A percentile compares a stretch with the other conserved stretches of the same genome.
Evolutionary conservation across 92 coral and sea anemone species (phyloP).

Genomic region (Parazoanthus atlanticus): DNA sequence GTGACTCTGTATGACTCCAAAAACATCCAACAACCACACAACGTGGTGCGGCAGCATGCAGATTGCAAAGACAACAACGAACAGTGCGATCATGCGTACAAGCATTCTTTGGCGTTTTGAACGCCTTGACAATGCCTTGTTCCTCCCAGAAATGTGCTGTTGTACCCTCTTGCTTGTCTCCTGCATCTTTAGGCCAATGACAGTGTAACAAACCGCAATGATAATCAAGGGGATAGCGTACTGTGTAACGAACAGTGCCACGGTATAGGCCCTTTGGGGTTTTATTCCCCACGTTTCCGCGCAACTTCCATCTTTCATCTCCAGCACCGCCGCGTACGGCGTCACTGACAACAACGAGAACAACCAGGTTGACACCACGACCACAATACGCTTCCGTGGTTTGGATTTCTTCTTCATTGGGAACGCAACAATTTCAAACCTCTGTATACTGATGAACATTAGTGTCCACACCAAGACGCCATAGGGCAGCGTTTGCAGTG

Average conservation of each 20-base stretch:
- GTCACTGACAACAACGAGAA: slow-evolving; percentile 55
- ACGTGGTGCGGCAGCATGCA: slow-evolving; percentile 90
- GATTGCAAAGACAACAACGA: slow-evolving; percentile 76
- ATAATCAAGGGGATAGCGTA: slow-evolving; percentile 67
- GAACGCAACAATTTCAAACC: slow-evolving; percentile 69
- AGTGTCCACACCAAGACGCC: slow-evolving; percentile 75
- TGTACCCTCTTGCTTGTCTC: slow-evolving; percentile 48
- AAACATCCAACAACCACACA: slow-evolving; percentile 69
- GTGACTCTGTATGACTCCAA: slow-evolving; percentile 41
- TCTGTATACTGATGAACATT: slow-evolving; percentile 67
- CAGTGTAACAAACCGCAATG: slow-evolving; percentile 64
- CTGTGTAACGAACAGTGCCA: slow-evolving; percentile 66
- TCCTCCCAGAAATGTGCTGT: slow-evolving; percentile 57
- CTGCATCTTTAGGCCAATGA: slow-evolving; percentile 64
- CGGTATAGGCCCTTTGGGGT: slow-evolving; percentile 53
- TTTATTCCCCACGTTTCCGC: slow-evolving; percentile 68
- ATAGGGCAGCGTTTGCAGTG: slow-evolving; percentile 73
- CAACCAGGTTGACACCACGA: slow-evolving; percentile 64
- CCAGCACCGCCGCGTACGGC: slow-evolving; percentile 66
- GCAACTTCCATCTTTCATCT: slow-evolving; percentile 55
- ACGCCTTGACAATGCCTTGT: slow-evolving; percentile 60
- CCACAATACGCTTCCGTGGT: slow-evolving; percentile 6
- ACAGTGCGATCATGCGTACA: slow-evolving; percentile 71
- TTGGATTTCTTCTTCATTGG: slow-evolving; percentile 40
- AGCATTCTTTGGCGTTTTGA: slow-evolving; percentile 59